phyloP scores from a whole-genome alignment of 1,140 invertebrate species.

The Diorhabda carinulata region DNA sequence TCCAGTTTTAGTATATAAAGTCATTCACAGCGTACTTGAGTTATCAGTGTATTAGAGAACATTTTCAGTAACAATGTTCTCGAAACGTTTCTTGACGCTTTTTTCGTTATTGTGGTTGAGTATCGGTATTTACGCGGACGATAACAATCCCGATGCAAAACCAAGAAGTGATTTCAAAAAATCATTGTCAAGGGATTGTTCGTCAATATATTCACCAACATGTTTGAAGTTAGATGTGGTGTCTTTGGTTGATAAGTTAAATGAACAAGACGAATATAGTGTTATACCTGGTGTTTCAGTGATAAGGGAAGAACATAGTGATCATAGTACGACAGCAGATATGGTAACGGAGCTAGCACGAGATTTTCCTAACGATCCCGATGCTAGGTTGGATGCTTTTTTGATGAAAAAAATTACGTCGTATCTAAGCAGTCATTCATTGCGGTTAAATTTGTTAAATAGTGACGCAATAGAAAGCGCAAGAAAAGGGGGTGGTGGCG shows the following conservation, averaged over 20 bases:
- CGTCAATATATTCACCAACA: slow-evolving; percentile 65
- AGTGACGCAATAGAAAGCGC: slow-evolving; percentile 54
- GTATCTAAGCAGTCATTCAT: slow-evolving; percentile 67
- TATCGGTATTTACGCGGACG: slow-evolving; percentile 22
- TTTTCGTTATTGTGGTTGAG: slow-evolving; percentile 12
- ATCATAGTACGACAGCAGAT: slow-evolving; percentile 57
- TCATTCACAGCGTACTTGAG: not conserved
- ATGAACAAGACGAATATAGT: slow-evolving; percentile 58
- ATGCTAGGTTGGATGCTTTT: slow-evolving; percentile 70
- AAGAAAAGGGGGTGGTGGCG: slow-evolving; percentile 48
- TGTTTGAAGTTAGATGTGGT: slow-evolving; percentile 79
- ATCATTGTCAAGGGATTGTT: slow-evolving; percentile 59
- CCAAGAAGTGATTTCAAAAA: slow-evolving; percentile 43
- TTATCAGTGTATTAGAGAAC: slow-evolving; percentile 20
- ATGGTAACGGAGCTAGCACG: slow-evolving; percentile 68
- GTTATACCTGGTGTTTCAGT: slow-evolving; percentile 69
- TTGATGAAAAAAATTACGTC: slow-evolving; percentile 65
- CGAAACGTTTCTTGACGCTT: slow-evolving; percentile 14
- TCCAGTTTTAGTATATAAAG: slow-evolving; percentile 30
- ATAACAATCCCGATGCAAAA: slow-evolving; percentile 21
- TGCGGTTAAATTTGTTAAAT: slow-evolving; percentile 69
- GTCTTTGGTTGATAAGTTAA: slow-evolving; percentile 68
- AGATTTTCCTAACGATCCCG: slow-evolving; percentile 69
- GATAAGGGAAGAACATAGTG: slow-evolving; percentile 61
- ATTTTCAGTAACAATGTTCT: slow-evolving; percentile 25